phyloP scores from a whole-genome alignment of 2,113 vertebrate genomes.

The Xenopus tropicalis region DNA sequence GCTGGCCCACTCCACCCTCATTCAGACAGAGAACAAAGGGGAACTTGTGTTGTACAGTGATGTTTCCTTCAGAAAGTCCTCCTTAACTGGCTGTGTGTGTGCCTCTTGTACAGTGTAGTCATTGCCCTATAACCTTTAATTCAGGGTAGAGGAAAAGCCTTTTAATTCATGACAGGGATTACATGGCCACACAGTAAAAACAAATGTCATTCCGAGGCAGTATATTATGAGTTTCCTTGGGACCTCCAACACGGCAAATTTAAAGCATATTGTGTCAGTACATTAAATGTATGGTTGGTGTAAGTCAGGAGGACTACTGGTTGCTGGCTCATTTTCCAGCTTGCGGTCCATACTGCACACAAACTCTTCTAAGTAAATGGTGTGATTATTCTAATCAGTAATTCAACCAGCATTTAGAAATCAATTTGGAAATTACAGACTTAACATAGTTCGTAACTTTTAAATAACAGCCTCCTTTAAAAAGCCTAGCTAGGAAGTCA shows the following conservation, averaged over 20 bases:
- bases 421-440: too few relatives aligned
- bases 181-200: neutral
- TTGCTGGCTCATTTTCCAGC: too few relatives aligned
- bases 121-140: slow-evolving; percentile 25
- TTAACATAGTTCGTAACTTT: too few relatives aligned
- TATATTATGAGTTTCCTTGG: neutral
- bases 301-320: too few relatives aligned
- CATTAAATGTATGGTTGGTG: too few relatives aligned
- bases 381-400: too few relatives aligned
- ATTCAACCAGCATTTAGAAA: too few relatives aligned
- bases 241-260: neutral
- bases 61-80: slow-evolving; percentile 20
- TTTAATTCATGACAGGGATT: neutral
- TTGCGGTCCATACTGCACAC: too few relatives aligned
- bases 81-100: slow-evolving; percentile 27
- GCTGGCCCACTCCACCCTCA: slow-evolving; percentile 4
- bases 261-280: neutral
- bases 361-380: too few relatives aligned
- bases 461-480: too few relatives aligned
- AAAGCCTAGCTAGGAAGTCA: too few relatives aligned
- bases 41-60: slow-evolving; percentile 27
- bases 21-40: slow-evolving; percentile 31
- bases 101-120: neutral
- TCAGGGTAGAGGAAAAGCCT: neutral
- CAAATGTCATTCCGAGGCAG: too few relatives aligned